A percentile compares a stretch with the other conserved stretches of the same genome.
These are phyloP conservation scores for Lamprologus tigripictilis DNA, from an alignment of 2,113 vertebrate genomes.

Conservation along the genomic window DNA sequence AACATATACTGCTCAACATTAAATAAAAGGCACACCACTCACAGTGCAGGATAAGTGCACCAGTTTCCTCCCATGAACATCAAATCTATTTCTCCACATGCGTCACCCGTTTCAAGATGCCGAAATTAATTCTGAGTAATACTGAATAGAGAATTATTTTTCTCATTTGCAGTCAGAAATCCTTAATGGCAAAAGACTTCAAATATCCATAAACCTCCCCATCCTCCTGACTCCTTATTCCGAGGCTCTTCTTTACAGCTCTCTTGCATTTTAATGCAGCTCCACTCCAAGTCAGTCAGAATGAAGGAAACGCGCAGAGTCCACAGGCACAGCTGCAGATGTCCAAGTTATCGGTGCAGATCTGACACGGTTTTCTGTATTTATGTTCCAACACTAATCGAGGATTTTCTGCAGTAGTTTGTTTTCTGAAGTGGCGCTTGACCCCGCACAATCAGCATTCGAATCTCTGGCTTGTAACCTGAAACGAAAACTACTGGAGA, in stretches of 20 bases:
- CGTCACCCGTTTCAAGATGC: neutral
- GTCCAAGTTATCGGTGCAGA: accelerated
- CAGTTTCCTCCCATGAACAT: neutral
- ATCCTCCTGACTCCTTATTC: neutral
- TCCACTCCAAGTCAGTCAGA: neutral
- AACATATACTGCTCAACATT: neutral
- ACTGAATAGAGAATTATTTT: neutral
- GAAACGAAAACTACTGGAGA: neutral
- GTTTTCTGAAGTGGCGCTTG: neutral
- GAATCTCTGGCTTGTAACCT: neutral
- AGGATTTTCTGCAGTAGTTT: neutral
- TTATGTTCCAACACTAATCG: neutral
- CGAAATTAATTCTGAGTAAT: neutral
- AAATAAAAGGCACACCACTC: neutral
- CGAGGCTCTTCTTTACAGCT: neutral
- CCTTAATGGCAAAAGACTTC: neutral
- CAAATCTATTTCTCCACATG: neutral
- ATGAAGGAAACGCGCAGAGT: neutral
- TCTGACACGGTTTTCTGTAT: neutral
- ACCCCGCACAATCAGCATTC: neutral
- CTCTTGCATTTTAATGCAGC: constrained; percentile 17
- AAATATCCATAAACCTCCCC: constrained; percentile 8
- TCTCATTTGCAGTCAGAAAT: neutral
- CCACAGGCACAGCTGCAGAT: neutral
- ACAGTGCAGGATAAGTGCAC: neutral